Base-by-base conservation (phyloP, 1,140 invertebrate genomes). In the Drosophila equinoxialis region DNA sequence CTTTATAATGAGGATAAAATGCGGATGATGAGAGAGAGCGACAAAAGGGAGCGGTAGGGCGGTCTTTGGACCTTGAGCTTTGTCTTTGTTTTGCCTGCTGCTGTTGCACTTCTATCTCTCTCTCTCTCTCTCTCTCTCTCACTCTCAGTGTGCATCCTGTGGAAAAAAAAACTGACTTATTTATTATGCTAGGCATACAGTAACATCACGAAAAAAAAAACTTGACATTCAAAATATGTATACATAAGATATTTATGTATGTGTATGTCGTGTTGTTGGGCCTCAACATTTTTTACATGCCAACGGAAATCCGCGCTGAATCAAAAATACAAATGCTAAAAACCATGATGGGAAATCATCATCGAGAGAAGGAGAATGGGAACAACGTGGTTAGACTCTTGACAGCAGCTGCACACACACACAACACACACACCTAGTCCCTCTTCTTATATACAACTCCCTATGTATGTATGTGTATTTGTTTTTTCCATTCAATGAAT, bases 171-270 rank as follows among this genome's bases (percentile, higher is more conserved):
- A 71, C 67, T 51, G 35, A 23, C 63, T 60, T 55, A 68, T 65
- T 75, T 75, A 65, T 75, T 75, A 54, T 74, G 72, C 64, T 20
- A 57, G 67, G 73, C 71, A 74, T 67, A 72, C 72, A 62, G 57
- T 55, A 48, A 8, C 14, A 51, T 20, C n/a, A 48, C 48, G 33
- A 35, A 39, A 39, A 81, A 65, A 83, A 77, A 71, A 81, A 76
- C 79, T 85, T 85, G 83, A 86, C 83, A 86, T 86, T 87, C 84
- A 87, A 86, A 76, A 87, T 87, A 64, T 45, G 54, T 61, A 17
- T 6, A 30, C 26, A 26, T 26, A 26, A 26, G 26, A 26, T 26
- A 4, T 5, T 26, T 41, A 7, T 17, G 6, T 45, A n/a, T 45
- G 4, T 45, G 6, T 45, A 11, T 17, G 17, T 48, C 17, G 14